These are phyloP conservation scores for Drosophila ezoana DNA, from an alignment of 2,888 invertebrate genomes.

Conservation along the genomic window DNA sequence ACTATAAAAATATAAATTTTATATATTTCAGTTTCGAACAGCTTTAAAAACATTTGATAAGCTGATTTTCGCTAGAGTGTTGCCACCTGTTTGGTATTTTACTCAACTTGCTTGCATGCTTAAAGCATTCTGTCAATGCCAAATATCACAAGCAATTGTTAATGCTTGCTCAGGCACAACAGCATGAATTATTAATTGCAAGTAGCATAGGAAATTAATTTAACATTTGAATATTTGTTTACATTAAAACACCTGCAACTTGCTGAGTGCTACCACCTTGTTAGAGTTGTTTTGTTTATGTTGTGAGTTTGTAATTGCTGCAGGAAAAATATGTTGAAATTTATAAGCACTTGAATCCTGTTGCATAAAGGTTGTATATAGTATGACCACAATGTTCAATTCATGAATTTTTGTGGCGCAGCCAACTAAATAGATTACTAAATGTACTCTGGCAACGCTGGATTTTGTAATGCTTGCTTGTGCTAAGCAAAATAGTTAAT, in stretches of 20 bases:
- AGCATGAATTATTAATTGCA: too few species aligned
- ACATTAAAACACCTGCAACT: neutral
- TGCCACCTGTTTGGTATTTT: too few species aligned
- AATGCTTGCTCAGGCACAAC: too few species aligned
- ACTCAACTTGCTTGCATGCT: too few species aligned
- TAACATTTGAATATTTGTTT: conserved; percentile 5
- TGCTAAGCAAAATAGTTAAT: neutral
- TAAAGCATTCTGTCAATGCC: too few species aligned
- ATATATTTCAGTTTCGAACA: too few species aligned
- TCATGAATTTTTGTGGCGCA: neutral
- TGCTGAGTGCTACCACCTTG: neutral
- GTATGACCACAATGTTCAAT: neutral
- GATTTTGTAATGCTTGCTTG: neutral
- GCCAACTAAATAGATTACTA: too few species aligned
- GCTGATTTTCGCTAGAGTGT: too few species aligned
- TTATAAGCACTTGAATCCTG: neutral
- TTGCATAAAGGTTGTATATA: neutral
- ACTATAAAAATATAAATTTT: too few species aligned
- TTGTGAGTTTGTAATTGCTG: neutral
- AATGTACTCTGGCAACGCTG: neutral
- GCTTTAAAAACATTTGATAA: too few species aligned
- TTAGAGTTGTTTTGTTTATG: conserved; percentile 3
- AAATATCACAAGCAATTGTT: too few species aligned
- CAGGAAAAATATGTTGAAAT: neutral
- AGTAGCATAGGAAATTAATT: neutral